phyloP scores from a whole-genome alignment of 2,113 vertebrate genomes.

The Gobiocypris rarus region DNA sequence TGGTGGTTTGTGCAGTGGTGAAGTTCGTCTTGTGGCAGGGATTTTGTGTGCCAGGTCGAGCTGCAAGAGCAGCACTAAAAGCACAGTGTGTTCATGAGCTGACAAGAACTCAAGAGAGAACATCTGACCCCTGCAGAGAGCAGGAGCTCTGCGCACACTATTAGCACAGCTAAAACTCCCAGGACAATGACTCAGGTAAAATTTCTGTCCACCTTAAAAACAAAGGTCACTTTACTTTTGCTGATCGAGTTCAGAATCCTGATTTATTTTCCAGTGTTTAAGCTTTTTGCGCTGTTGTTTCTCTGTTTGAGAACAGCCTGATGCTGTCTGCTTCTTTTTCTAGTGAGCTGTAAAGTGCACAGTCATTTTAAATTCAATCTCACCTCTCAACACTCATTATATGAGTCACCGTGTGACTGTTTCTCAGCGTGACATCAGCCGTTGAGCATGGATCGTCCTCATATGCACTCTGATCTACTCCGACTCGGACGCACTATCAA shows the following conservation, averaged over 20 bases:
- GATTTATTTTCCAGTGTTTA: neutral
- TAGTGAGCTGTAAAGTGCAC: constrained; percentile 17
- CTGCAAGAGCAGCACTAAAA: constrained; percentile 41
- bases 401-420: neutral
- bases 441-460: constrained; percentile 1
- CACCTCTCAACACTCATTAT: neutral
- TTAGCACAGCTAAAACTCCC: constrained; percentile 19
- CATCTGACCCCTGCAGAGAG: constrained; percentile 51
- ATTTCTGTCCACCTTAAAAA: constrained; percentile 26
- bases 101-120: constrained; percentile 26
- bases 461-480: constrained; percentile 2
- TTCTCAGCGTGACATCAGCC: neutral
- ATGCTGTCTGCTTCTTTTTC: neutral
- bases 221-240: constrained; percentile 42
- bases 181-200: constrained; percentile 52
- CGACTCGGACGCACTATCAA: neutral
- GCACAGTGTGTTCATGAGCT: constrained; percentile 41
- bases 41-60: constrained; percentile 19
- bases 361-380: constrained; percentile 29
- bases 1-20: constrained; percentile 20
- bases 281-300: neutral
- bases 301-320: neutral
- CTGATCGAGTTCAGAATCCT: constrained; percentile 3
- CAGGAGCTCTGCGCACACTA: constrained; percentile 40
- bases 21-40: neutral